phyloP scores from a whole-genome alignment of 2,797 vertebrate species.

The Hippocampus kuda region DNA sequence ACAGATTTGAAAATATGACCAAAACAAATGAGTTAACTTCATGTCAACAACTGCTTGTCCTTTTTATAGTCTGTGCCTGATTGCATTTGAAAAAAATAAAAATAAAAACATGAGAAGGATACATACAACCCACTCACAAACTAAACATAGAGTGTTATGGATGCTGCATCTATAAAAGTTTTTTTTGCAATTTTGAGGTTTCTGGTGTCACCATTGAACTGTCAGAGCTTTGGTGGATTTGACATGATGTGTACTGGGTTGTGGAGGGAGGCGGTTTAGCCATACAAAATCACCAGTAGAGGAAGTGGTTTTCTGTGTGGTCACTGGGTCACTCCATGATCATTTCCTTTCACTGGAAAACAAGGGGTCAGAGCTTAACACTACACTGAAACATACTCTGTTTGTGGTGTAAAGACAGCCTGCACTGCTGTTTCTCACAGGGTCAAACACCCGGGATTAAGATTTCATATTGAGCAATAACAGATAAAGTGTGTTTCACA shows the following conservation, averaged over 20 bases:
- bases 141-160: constrained; percentile 42
- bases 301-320: constrained; percentile 63
- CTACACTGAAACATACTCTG: constrained; percentile 42
- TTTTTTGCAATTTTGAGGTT: constrained; percentile 53
- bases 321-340: constrained; percentile 59
- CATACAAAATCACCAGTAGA: constrained; percentile 54
- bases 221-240: constrained; percentile 36
- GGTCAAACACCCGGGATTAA: constrained; percentile 30
- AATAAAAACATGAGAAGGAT: constrained; percentile 14
- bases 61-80: constrained; percentile 26
- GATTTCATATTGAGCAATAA: constrained; percentile 7
- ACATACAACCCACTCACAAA: constrained; percentile 33
- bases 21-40: constrained; percentile 16
- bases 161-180: constrained; percentile 34
- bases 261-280: constrained; percentile 18
- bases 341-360: constrained; percentile 60
- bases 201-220: constrained; percentile 38
- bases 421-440: constrained; percentile 35
- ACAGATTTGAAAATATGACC: constrained; percentile 1
- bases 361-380: constrained; percentile 53
- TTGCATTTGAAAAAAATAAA: not conserved
- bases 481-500: not conserved
- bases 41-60: constrained; percentile 31
- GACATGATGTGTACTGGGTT: constrained; percentile 41
- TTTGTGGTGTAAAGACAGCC: constrained; percentile 43